Evolutionary conservation across 2,797 vertebrate genomes (phyloP), one percentile per base, ranked within the genome.

Genomic region (Thalassophryne amazonica): DNA sequence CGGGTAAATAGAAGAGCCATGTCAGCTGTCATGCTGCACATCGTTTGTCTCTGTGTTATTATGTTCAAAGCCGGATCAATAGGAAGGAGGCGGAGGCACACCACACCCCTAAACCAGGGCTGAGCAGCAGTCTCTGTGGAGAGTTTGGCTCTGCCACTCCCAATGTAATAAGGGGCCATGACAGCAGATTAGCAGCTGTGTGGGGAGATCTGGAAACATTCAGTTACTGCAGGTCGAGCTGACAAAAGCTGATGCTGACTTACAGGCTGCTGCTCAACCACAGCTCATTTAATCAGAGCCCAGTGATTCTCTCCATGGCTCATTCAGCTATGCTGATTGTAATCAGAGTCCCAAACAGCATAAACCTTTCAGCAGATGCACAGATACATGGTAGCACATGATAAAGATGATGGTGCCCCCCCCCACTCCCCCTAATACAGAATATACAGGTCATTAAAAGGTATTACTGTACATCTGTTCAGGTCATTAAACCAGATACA

Each of bases 31-130:
- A 50, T 85, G 73, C 34, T 76, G 73, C 66, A 40, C 55, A 79
- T 76, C 80, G 73, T 91, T 85, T 80, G 72, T 90, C 87, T 86
- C 15, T 18, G 27, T 57, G 72, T 76, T 78, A 84, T 85, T 83
- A 69, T 29, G 49, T 65, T 55, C 70, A 70, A 54, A 78, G 63
- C 56, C 62, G 43, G 76, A 88, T 88, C 86, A 64, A 88, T 85
- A 75, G 21, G 58, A 23, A 65, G 56, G 59, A 74, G 74, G 72
- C 51, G 56, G 66, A 64, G 20, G 38, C 69, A 37, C 64, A 60
- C 61, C 75, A 58, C 75, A 64, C 70, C 80, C 78, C 69, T 60
- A 65, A 71, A 80, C 33, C 60, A 65, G 55, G 73, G 66, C 73
- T 62, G 81, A 77, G 70, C 40, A 59, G 49, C 58, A 21, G 84